Percentiles rank a stretch among this genome's conserved stretches.
Evolutionary conservation across 2,888 invertebrate species (phyloP).

Genomic region (Tridacna crocea): DNA sequence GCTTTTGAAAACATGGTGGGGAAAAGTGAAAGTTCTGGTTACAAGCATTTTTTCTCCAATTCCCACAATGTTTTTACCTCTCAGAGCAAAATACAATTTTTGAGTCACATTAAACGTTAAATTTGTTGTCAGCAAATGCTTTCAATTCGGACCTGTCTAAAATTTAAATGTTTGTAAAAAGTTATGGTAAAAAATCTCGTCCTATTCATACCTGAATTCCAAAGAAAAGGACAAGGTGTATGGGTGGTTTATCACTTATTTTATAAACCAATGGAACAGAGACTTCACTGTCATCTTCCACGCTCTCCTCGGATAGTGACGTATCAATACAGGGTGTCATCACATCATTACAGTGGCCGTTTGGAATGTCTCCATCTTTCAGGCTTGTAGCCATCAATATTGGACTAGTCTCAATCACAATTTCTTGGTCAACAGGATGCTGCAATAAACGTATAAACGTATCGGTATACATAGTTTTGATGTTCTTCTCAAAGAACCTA

Average conservation of each 20-base stretch:
- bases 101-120: too few species aligned
- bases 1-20: too few species aligned
- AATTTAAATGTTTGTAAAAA: not conserved
- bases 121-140: too few species aligned
- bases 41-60: too few species aligned
- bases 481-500: too few species aligned
- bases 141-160: too few species aligned
- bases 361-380: constrained; percentile 25
- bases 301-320: constrained; percentile 15
- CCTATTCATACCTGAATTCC: constrained; percentile 58
- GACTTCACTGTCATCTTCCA: constrained; percentile 21
- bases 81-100: too few species aligned
- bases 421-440: constrained; percentile 8
- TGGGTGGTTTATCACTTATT: constrained; percentile 62
- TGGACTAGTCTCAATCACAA: not conserved
- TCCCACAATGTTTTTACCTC: not conserved
- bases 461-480: too few species aligned
- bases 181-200: not conserved
- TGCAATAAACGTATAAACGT: not conserved
- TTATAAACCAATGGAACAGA: constrained; percentile 58
- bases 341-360: constrained; percentile 29
- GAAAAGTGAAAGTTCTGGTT: too few species aligned
- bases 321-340: constrained; percentile 33
- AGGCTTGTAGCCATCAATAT: not conserved
- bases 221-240: constrained; percentile 64